Evolutionary conservation across 2,797 vertebrate genomes (phyloP).

Genomic region (Thalassophryne amazonica): DNA sequence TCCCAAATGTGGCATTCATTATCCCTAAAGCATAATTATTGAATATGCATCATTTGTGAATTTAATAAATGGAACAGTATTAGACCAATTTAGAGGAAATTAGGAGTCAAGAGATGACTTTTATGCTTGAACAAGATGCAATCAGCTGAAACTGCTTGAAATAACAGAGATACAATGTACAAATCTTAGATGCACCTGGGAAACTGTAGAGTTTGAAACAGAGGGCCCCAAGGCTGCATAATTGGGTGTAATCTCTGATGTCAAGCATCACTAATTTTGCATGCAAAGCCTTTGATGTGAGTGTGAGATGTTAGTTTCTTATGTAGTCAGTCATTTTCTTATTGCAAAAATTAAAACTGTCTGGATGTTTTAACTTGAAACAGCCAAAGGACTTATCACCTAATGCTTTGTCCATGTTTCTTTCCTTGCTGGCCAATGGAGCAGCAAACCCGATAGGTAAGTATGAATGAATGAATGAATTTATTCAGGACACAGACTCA

Average conservation of each 20-base stretch:
- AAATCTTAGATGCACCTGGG: constrained; percentile 64
- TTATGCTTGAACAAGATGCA: constrained; percentile 65
- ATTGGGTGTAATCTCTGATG: constrained; percentile 58
- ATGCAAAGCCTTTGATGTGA: constrained; percentile 41
- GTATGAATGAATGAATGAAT: constrained; percentile 51
- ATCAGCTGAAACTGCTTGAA: constrained; percentile 60
- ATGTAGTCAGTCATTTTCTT: constrained; percentile 29
- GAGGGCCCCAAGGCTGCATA: constrained; percentile 55
- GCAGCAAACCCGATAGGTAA: constrained; percentile 99
- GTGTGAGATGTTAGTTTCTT: constrained; percentile 45
- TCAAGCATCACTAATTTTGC: constrained; percentile 54
- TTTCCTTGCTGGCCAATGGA: constrained; percentile 89
- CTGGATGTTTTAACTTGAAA: constrained; percentile 44
- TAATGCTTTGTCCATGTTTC: constrained; percentile 82
- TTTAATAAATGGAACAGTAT: constrained; percentile 36
- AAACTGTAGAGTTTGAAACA: constrained; percentile 58
- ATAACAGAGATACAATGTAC: constrained; percentile 52
- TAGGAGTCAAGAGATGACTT: constrained; percentile 53
- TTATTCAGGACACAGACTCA: too few species aligned
- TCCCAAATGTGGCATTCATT: neutral
- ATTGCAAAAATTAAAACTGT: constrained; percentile 21
- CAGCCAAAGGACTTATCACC: constrained; percentile 66
- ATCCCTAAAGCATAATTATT: neutral
- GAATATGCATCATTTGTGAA: constrained; percentile 18
- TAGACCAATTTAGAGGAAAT: constrained; percentile 27